phyloP scores from a whole-genome alignment of 2,888 invertebrate species.

The Drosophila anomalipes region DNA sequence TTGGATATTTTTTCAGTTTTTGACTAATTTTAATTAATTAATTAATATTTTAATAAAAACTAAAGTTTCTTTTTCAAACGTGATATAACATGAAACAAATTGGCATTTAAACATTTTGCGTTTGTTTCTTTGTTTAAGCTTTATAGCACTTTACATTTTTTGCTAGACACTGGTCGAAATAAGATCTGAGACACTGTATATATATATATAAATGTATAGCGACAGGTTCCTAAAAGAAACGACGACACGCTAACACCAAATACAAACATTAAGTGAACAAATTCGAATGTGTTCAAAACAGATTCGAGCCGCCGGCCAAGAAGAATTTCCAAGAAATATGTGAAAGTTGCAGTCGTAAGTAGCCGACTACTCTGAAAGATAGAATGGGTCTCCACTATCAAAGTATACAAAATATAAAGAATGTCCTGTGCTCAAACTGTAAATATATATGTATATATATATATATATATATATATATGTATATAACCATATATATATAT shows the following conservation, averaged over 20 bases:
- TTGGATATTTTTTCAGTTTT: too few relatives aligned
- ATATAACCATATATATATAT: not conserved
- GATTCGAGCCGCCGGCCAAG: conserved; percentile 17
- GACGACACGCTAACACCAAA: conserved; percentile 59
- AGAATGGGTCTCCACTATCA: not conserved
- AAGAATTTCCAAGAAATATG: conserved; percentile 16
- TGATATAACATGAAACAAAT: too few relatives aligned
- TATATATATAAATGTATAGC: conserved; percentile 1
- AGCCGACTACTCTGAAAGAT: too few relatives aligned
- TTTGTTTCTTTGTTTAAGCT: too few relatives aligned
- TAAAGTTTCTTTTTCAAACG: too few relatives aligned
- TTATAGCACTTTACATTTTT: too few relatives aligned
- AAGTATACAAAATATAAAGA: not conserved
- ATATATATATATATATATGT: not conserved
- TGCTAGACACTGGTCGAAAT: too few relatives aligned
- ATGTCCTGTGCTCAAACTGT: not conserved
- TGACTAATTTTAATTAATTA: too few relatives aligned
- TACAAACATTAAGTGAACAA: conserved; percentile 53
- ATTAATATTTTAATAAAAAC: too few relatives aligned
- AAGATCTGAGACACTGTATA: not conserved
- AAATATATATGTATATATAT: not conserved
- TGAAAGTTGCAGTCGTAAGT: not conserved
- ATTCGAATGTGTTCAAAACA: conserved; percentile 14
- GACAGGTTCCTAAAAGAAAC: conserved; percentile 32
- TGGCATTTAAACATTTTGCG: too few relatives aligned